Base-by-base conservation (phyloP, 2,888 invertebrate genomes). In the Thelaira solivaga region DNA sequence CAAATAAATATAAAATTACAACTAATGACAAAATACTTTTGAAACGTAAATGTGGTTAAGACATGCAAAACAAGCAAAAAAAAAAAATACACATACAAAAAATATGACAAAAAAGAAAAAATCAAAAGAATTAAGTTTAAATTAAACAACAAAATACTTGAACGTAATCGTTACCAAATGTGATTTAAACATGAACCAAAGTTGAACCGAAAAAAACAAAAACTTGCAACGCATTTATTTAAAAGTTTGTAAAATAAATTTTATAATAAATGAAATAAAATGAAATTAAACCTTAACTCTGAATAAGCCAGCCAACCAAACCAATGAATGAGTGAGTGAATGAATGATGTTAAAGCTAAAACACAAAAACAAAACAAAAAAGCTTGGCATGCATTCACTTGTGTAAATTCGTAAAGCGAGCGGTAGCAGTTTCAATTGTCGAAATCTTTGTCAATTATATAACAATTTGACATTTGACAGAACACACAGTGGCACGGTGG, bases 1-100 rank as follows among this genome's bases (percentile, higher is more conserved):
- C 82, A 82, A 80, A 82, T 80, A 79, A 82, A 73, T 73, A 76
- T 41, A 80, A 80, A 82, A 80, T 77, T 74, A 80, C 81, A 80
- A 79, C 82, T 82, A 82, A 82, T 83, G 83, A 82, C 82, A 82
- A 83, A 83, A 83, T 75, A 81, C 80, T 81, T n/a, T 81, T 80
- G 80, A 81, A 81, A 82, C 82, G 82, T 81, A 83, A 82, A 81
- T 81, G 82, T 74, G 79, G 80, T 79, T 72, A 57, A 74, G 74
- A 76, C 80, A 80, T 68, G 80, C 80, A 64, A 80, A 74, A 43
- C 43, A 76, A 47, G 18, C 45, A 53, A 31, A 53, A 24, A 62
- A 34, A 34, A 69, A 43, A 51, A 65, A 57, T 45, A 53, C 20
- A 31, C 22, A 22, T 26, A 61, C 36, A 65, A 41, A 22, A 31